phyloP scores from a whole-genome alignment of 2,797 vertebrate genomes.

The Corythornis leucogaster region DNA sequence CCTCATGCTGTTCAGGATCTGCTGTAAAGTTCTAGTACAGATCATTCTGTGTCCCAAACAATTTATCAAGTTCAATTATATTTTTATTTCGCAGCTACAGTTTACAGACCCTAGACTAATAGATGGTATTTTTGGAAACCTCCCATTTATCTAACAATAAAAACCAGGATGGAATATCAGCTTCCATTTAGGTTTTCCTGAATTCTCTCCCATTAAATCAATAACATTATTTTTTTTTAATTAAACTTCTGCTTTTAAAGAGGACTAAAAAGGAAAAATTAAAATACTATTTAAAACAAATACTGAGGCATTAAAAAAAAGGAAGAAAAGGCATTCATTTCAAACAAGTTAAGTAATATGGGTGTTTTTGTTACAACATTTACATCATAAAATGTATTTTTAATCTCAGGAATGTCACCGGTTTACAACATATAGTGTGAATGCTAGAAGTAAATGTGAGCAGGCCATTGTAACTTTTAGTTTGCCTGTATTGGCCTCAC shows the following conservation, averaged over 20 bases:
- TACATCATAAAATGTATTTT: constrained; percentile 5
- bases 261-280: neutral
- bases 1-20: constrained; percentile 45
- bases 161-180: constrained; percentile 26
- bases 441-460: neutral
- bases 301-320: neutral
- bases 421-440: neutral
- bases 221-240: constrained; percentile 5
- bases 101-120: constrained; percentile 39
- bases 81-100: constrained; percentile 46
- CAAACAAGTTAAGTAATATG: neutral
- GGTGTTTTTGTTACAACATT: neutral
- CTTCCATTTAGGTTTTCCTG: constrained; percentile 51
- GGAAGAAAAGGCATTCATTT: neutral
- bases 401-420: neutral
- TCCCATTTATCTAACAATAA: constrained; percentile 39
- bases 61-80: constrained; percentile 45
- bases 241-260: neutral
- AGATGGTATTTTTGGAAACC: constrained; percentile 63
- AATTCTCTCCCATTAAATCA: constrained; percentile 44
- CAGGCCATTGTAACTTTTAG: neutral
- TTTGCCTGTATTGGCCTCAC: neutral
- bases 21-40: constrained; percentile 49
- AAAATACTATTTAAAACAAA: constrained; percentile 17
- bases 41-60: constrained; percentile 64